Percentiles rank a stretch among this genome's conserved stretches.
These are phyloP conservation scores for Harmothoe impar DNA, from an alignment of 2,888 invertebrate species.

Conservation along the genomic window DNA sequence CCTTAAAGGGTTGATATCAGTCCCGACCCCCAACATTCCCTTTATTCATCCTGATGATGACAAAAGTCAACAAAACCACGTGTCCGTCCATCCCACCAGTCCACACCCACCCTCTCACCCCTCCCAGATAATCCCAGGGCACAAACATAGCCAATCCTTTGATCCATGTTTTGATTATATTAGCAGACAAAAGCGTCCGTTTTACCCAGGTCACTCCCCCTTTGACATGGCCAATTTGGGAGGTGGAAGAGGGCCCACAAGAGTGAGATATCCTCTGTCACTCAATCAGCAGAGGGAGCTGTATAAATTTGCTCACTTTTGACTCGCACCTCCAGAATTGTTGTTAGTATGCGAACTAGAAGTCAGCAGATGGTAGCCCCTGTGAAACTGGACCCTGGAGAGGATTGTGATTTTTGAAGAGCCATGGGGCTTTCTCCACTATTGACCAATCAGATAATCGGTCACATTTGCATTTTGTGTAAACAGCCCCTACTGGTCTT, in stretches of 20 bases:
- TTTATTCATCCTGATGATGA: neutral
- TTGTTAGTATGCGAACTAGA: neutral
- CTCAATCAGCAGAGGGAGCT: neutral
- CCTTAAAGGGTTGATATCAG: too few relatives aligned
- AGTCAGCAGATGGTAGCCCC: neutral
- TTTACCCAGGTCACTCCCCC: conserved; percentile 10
- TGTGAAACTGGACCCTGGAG: neutral
- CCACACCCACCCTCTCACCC: neutral
- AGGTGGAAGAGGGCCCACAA: neutral
- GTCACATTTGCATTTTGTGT: conserved; percentile 33
- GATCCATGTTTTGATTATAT: conserved; percentile 39
- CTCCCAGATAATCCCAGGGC: neutral
- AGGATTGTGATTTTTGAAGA: conserved; percentile 24
- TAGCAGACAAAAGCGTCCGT: neutral
- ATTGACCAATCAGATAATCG: neutral
- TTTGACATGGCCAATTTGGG: conserved; percentile 17
- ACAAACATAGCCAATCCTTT: neutral
- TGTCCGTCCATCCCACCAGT: neutral
- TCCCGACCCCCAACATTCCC: conserved; percentile 8
- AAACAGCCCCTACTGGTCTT: neutral
- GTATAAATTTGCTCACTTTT: neutral
- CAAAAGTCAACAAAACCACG: conserved; percentile 36
- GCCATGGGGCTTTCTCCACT: neutral
- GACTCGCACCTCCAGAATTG: neutral
- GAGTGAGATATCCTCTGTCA: neutral